A percentile compares a stretch with the other conserved stretches of the same genome.
phyloP scores from a whole-genome alignment of 2,113 vertebrate species.

The Mustela lutreola region DNA sequence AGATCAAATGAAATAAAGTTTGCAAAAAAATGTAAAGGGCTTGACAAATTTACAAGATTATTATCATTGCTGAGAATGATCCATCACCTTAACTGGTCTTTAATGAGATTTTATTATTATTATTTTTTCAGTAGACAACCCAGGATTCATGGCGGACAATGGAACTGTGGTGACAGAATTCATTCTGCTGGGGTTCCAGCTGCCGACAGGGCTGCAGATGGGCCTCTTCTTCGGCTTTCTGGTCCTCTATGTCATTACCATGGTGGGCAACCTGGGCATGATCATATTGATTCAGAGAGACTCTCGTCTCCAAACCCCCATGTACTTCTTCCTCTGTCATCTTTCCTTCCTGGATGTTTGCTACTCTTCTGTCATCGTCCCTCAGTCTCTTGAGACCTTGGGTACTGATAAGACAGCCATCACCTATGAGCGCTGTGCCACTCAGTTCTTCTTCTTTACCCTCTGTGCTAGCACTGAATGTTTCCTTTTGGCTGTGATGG shows the following conservation, averaged over 20 bases:
- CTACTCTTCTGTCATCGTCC: constrained; percentile 71
- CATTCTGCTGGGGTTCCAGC: constrained; percentile 59
- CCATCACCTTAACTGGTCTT: neutral
- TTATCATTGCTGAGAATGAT: neutral
- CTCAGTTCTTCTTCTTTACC: constrained; percentile 76
- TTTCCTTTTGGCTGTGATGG: constrained; percentile 70
- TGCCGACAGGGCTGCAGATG: neutral
- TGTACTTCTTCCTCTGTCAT: constrained; percentile 78
- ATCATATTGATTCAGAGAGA: constrained; percentile 52
- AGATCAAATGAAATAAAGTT: neutral
- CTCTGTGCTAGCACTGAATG: constrained; percentile 66
- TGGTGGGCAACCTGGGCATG: constrained; percentile 72
- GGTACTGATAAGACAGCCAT: neutral
- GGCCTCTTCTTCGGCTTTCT: constrained; percentile 64
- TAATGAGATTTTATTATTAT: neutral
- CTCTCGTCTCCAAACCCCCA: constrained; percentile 68
- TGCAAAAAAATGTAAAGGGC: neutral
- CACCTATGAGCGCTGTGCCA: constrained; percentile 52
- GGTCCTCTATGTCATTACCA: constrained; percentile 61
- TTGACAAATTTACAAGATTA: neutral
- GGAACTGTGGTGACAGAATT: constrained; percentile 62
- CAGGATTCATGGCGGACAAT: constrained; percentile 63
- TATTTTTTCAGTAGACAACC: neutral
- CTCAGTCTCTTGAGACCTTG: constrained; percentile 72
- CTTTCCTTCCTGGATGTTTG: constrained; percentile 77